phyloP scores from a whole-genome alignment of 2,888 invertebrate species.

The Netelia fuscicornis region DNA sequence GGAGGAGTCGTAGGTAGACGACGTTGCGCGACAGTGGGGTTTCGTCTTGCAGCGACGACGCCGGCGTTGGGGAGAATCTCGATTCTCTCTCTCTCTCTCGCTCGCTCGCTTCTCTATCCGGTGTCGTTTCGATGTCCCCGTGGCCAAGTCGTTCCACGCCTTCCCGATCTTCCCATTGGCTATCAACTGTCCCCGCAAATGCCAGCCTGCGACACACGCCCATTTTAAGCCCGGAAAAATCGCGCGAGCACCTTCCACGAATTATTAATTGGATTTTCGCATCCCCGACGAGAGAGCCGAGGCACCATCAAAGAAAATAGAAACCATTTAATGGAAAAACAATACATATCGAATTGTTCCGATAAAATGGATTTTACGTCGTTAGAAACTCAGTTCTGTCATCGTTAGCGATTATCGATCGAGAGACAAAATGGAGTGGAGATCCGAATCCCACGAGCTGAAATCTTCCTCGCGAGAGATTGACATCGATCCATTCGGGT shows the following conservation, averaged over 20 bases:
- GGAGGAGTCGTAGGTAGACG: slow-evolving; percentile 65
- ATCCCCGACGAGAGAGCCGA: background rate
- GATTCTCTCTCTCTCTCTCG: slow-evolving; percentile 37
- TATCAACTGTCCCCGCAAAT: slow-evolving; percentile 68
- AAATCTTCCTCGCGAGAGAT: background rate
- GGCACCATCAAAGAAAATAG: background rate
- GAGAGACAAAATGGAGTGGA: background rate
- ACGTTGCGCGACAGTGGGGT: slow-evolving; percentile 75
- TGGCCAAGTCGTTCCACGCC: slow-evolving; percentile 69
- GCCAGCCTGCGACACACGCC: slow-evolving; percentile 69
- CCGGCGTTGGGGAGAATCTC: slow-evolving; percentile 65
- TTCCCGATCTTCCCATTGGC: slow-evolving; percentile 70
- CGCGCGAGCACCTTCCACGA: slow-evolving; percentile 36
- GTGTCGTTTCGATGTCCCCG: slow-evolving; percentile 66
- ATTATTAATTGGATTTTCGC: slow-evolving; percentile 57
- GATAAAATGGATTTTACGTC: slow-evolving; percentile 30
- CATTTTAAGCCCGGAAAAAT: slow-evolving; percentile 66
- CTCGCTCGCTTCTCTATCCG: slow-evolving; percentile 42
- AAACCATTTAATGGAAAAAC: slow-evolving; percentile 31
- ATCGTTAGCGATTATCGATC: background rate
- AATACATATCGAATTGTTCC: slow-evolving; percentile 13
- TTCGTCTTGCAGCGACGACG: slow-evolving; percentile 69
- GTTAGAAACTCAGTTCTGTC: background rate
- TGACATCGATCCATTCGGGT: background rate
- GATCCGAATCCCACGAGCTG: no score